Conservation (phyloP, 1,140 invertebrate species). For the Orchesella cincta region DNA sequence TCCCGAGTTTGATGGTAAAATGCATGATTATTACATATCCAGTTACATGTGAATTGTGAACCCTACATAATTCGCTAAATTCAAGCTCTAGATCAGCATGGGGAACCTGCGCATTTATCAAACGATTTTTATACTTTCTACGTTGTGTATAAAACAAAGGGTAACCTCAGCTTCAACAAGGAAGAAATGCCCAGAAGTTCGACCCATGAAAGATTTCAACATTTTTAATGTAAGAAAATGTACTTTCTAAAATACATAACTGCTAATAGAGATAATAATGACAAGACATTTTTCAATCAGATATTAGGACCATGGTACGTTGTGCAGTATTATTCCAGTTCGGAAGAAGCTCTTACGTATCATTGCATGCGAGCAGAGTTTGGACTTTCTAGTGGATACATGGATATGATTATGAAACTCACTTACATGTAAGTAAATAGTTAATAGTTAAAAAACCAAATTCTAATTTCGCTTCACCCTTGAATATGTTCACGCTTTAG, state of each 20-base stretch:
- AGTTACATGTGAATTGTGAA: too few relatives aligned
- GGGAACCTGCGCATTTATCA: too few relatives aligned
- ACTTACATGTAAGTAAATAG: slow-evolving; percentile 68
- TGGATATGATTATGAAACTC: slow-evolving; percentile 78
- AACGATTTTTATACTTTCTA: too few relatives aligned
- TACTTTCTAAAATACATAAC: not conserved
- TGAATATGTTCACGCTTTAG: too few relatives aligned
- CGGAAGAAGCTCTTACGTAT: slow-evolving; percentile 75
- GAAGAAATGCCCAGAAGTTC: slow-evolving; percentile 44
- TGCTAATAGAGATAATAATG: not conserved
- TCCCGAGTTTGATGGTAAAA: too few relatives aligned
- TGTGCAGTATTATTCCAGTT: slow-evolving; percentile 82
- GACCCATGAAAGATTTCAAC: slow-evolving; percentile 44
- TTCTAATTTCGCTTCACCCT: too few relatives aligned
- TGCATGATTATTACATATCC: too few relatives aligned
- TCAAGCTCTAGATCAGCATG: too few relatives aligned
- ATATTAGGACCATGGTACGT: slow-evolving; percentile 79
- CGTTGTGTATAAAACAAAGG: too few relatives aligned
- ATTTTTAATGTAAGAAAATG: slow-evolving; percentile 46
- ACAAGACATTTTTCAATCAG: slow-evolving; percentile 56
- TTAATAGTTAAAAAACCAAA: too few relatives aligned
- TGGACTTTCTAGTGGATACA: slow-evolving; percentile 59
- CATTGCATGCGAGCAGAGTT: slow-evolving; percentile 80
- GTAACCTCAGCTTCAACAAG: not conserved
- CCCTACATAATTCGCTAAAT: too few relatives aligned